Percentiles rank a stretch among this genome's conserved stretches.
Conservation (phyloP, 2,797 vertebrate species). For the Vespertilio murinus region DNA sequence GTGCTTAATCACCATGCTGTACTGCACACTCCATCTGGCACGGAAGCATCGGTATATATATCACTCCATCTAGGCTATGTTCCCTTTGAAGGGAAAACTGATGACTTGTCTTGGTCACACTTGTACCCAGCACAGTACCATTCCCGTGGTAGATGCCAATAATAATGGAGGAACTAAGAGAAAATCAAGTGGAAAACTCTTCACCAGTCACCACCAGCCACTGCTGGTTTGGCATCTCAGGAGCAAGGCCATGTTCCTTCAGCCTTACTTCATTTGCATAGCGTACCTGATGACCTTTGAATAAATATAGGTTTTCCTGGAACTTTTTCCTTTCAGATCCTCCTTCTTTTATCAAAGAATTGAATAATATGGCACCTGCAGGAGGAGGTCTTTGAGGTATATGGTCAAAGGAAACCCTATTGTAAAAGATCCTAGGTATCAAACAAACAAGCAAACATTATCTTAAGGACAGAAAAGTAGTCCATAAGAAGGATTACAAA, state of each 20-base stretch:
- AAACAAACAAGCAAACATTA: neutral
- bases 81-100: neutral
- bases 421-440: neutral
- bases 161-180: neutral
- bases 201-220: neutral
- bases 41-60: neutral
- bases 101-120: neutral
- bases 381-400: neutral
- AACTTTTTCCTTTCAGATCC: neutral
- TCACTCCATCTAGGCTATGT: neutral
- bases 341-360: neutral
- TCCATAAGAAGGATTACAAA: neutral
- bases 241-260: neutral
- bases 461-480: neutral
- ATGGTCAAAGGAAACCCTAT: neutral
- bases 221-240: neutral
- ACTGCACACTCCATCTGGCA: neutral
- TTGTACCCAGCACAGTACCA: neutral
- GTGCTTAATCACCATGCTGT: neutral
- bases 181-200: neutral
- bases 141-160: neutral
- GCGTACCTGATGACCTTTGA: neutral
- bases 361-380: neutral
- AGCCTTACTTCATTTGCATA: neutral
- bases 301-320: neutral